These are phyloP conservation scores for Bolborhynchus lineola DNA, from an alignment of 2,113 vertebrate genomes.

Conservation along the genomic window DNA sequence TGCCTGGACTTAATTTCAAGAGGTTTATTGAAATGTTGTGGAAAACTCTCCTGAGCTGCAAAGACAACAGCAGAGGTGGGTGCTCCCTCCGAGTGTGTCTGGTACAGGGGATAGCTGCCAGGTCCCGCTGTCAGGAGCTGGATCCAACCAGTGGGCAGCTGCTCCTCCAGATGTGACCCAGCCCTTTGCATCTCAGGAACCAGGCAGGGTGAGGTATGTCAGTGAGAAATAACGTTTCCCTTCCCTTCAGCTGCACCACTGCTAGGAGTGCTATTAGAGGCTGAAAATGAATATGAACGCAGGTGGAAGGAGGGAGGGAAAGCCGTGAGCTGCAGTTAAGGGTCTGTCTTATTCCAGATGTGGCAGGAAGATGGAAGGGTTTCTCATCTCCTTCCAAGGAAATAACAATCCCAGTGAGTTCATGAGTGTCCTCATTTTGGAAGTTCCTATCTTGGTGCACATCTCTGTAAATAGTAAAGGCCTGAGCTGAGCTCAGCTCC, in stretches of 20 bases:
- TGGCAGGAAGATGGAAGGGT: background rate
- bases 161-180: background rate
- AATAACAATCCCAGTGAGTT: background rate
- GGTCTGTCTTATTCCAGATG: background rate
- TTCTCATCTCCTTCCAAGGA: background rate
- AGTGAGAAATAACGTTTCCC: background rate
- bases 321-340: background rate
- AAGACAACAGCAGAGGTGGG: background rate
- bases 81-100: background rate
- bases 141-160: background rate
- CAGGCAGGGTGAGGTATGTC: background rate
- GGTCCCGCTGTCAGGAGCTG: background rate
- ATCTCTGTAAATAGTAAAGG: accelerated
- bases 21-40: background rate
- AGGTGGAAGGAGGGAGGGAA: background rate
- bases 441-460: background rate
- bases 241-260: background rate
- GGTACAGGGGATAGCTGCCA: background rate
- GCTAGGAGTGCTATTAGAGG: background rate
- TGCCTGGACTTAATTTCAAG: background rate
- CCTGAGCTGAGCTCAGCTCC: constrained; percentile 6
- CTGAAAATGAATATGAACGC: background rate
- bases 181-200: background rate
- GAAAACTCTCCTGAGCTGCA: background rate
- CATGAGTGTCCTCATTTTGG: background rate